phyloP scores from a whole-genome alignment of 1,140 invertebrate species.

The Rhopalosiphum maidis region DNA sequence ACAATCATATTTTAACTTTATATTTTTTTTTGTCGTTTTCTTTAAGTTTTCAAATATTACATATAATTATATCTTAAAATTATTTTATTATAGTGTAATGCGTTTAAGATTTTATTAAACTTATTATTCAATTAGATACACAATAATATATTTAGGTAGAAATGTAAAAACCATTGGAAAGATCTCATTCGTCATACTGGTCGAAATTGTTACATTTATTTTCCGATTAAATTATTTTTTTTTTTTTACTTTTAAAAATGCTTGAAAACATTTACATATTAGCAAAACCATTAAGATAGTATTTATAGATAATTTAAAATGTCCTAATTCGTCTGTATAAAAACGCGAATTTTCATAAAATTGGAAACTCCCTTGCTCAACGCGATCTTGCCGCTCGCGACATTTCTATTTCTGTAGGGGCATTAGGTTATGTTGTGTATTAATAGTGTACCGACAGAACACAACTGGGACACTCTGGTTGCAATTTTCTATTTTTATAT shows the following conservation, averaged over 20 bases:
- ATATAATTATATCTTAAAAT: neutral
- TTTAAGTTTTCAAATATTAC: neutral
- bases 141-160: neutral
- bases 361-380: neutral
- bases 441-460: constrained; percentile 53
- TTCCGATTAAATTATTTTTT: neutral
- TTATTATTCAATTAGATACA: neutral
- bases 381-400: constrained; percentile 2
- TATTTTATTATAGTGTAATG: neutral
- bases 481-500: constrained; percentile 57
- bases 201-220: neutral
- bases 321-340: neutral
- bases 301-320: neutral
- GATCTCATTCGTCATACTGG: neutral
- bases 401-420: constrained; percentile 57
- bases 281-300: neutral
- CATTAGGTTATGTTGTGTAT: constrained; percentile 56
- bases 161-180: neutral
- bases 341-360: constrained; percentile 25
- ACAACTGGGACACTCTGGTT: constrained; percentile 56
- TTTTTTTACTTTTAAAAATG: neutral
- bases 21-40: neutral
- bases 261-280: neutral
- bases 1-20: neutral
- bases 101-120: neutral